phyloP scores from a whole-genome alignment of 37 sponge, comb jelly and placozoan genomes.

The Haliclona indistincta region DNA sequence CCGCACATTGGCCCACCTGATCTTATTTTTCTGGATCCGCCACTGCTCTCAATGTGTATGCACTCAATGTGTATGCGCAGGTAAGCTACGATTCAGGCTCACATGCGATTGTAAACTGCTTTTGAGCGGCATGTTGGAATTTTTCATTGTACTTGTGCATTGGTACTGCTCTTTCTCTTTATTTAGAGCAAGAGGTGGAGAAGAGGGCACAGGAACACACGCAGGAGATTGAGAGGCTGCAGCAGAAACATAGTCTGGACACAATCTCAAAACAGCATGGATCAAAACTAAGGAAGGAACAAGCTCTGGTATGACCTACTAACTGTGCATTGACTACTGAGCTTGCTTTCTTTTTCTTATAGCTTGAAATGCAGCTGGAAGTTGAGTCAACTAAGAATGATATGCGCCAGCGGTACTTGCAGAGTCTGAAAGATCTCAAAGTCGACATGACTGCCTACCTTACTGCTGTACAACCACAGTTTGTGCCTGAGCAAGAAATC shows the following conservation, averaged over 20 bases:
- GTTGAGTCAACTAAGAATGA: conserved; percentile 56
- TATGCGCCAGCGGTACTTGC: conserved; percentile 29
- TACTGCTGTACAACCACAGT: conserved; percentile 46
- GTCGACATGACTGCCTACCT: conserved; percentile 80
- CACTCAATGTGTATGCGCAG: too few species aligned
- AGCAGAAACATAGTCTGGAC: conserved; percentile 27
- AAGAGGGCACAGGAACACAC: conserved; percentile 36
- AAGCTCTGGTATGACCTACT: conserved; percentile 20
- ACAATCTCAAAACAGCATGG: conserved; percentile 14
- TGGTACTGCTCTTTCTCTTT: not conserved
- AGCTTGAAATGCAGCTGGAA: conserved; percentile 38
- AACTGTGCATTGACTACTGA: not conserved
- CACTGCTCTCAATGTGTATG: too few species aligned
- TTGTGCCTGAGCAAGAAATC: conserved; percentile 45
- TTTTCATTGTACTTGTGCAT: not conserved
- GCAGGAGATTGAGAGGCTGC: conserved; percentile 55
- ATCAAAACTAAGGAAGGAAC: conserved; percentile 39
- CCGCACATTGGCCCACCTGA: too few species aligned
- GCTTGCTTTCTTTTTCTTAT: not conserved
- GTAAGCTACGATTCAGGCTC: too few species aligned
- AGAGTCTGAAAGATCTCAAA: conserved; percentile 43
- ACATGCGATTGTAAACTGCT: too few species aligned
- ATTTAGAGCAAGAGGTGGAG: conserved; percentile 62
- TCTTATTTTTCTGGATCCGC: too few species aligned
- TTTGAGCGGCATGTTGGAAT: not conserved